A percentile compares a stretch with the other conserved stretches of the same genome.
These are phyloP conservation scores for Pedionomus torquatus DNA, from an alignment of 2,113 vertebrate genomes.

Conservation along the genomic window DNA sequence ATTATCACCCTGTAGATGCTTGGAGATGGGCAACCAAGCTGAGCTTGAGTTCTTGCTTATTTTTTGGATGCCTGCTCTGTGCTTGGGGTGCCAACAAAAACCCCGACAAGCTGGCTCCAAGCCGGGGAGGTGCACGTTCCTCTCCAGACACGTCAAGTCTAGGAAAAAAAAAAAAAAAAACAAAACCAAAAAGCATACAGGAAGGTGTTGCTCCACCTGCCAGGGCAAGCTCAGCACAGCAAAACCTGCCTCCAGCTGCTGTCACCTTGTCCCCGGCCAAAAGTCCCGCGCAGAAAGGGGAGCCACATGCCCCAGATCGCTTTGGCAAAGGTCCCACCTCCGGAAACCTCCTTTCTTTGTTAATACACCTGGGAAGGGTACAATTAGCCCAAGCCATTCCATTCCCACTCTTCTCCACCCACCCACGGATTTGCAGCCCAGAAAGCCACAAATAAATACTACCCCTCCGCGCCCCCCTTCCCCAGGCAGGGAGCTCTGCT, in stretches of 20 bases:
- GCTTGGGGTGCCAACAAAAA: neutral
- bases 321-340: fast-evolving
- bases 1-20: fast-evolving
- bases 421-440: neutral
- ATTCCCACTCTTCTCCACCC: neutral
- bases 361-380: neutral
- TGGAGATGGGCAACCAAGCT: neutral
- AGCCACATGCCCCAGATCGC: fast-evolving
- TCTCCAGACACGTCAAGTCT: neutral
- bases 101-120: neutral
- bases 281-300: neutral
- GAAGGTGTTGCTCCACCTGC: neutral
- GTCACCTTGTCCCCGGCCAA: neutral
- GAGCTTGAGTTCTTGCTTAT: neutral
- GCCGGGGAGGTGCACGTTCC: neutral
- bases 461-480: neutral
- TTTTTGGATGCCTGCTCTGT: fast-evolving
- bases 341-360: fast-evolving
- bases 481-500: neutral
- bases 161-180: neutral
- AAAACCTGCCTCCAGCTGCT: neutral
- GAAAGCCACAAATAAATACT: neutral
- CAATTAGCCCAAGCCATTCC: neutral
- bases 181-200: fast-evolving
- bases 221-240: neutral